Conservation (phyloP, 1,140 invertebrate species). For the Papilio glaucus region DNA sequence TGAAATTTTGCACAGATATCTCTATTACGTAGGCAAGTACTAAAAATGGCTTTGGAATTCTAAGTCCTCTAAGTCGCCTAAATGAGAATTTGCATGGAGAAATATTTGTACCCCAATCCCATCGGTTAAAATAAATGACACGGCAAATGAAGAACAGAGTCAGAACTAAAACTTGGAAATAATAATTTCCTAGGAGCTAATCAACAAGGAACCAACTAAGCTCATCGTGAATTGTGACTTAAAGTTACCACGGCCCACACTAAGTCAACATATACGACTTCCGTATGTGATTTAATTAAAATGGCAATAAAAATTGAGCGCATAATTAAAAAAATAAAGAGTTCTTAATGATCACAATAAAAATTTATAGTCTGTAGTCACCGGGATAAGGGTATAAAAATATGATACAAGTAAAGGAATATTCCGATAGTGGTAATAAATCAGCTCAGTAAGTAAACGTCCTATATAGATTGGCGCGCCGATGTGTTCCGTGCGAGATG, state of each 20-base stretch:
- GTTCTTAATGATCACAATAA: conserved; percentile 8
- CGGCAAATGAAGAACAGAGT: too few species aligned
- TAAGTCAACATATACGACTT: not conserved
- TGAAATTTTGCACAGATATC: too few species aligned
- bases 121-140: too few species aligned
- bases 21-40: too few species aligned
- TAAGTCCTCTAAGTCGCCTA: too few species aligned
- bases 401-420: conserved; percentile 39
- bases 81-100: too few species aligned
- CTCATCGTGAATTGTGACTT: too few species aligned
- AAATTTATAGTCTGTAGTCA: not conserved
- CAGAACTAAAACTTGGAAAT: too few species aligned
- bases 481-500: not conserved
- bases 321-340: not conserved
- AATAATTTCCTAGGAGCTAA: too few species aligned
- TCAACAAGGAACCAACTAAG: too few species aligned
- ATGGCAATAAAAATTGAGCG: not conserved
- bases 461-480: conserved; percentile 41
- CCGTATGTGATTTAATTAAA: not conserved
- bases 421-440: conserved; percentile 40
- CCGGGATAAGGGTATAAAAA: conserved; percentile 38
- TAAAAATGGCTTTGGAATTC: too few species aligned
- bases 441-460: conserved; percentile 37
- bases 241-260: not conserved
- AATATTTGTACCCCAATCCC: too few species aligned